These are phyloP conservation scores for Sesamia inferens DNA, from an alignment of 2,888 invertebrate species.

Conservation along the genomic window DNA sequence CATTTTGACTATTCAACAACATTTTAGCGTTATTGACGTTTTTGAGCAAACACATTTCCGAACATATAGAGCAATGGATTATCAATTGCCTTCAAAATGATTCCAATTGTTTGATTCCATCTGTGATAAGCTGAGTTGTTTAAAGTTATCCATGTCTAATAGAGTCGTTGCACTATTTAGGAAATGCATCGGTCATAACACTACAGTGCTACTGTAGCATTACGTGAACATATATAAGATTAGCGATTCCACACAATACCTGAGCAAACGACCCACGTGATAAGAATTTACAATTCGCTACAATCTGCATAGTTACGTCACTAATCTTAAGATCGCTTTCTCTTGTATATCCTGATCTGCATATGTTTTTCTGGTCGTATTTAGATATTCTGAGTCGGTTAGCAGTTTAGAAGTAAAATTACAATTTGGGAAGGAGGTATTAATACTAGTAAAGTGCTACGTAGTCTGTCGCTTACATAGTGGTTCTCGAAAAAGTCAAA, in stretches of 20 bases:
- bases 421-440: not conserved
- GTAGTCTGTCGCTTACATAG: not conserved
- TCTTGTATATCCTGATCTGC: constrained; percentile 50
- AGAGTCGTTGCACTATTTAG: constrained; percentile 20
- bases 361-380: constrained; percentile 36
- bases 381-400: constrained; percentile 31
- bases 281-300: constrained; percentile 50
- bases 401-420: not conserved
- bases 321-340: constrained; percentile 60
- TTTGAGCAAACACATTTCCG: no score
- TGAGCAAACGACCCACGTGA: constrained; percentile 43
- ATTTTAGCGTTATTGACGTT: no score
- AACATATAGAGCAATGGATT: no score
- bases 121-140: not conserved
- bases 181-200: constrained; percentile 59
- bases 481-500: not conserved
- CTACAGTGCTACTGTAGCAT: constrained; percentile 32
- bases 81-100: no score
- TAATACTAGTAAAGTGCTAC: not conserved
- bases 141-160: constrained; percentile 8
- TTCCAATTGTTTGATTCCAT: no score
- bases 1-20: no score
- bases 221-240: constrained; percentile 58
- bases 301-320: constrained; percentile 56
- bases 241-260: constrained; percentile 60